Conservation (phyloP, 2,113 vertebrate species). For the Thalassarche chlororhynchos region DNA sequence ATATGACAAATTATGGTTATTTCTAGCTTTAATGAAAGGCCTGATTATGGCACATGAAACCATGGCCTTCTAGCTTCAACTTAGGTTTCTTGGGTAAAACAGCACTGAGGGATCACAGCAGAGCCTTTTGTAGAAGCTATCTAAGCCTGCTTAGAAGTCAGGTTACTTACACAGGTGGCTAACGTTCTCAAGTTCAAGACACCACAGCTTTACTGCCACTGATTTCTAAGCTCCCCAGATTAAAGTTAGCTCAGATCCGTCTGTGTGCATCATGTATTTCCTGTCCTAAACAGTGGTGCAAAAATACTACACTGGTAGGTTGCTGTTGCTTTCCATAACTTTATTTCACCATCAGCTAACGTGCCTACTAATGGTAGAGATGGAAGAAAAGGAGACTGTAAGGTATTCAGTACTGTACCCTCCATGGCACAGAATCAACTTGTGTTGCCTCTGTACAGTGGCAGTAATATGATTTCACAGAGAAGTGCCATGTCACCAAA, state of each 20-base stretch:
- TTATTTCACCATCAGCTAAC: not conserved
- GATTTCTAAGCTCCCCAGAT: not conserved
- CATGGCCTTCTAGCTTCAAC: not conserved
- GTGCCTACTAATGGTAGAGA: not conserved
- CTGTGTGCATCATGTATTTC: not conserved
- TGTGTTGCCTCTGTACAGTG: not conserved
- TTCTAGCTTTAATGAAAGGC: conserved; percentile 3
- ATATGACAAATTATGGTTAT: not conserved
- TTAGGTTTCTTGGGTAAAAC: not conserved
- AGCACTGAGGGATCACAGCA: not conserved
- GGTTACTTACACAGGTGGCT: not conserved
- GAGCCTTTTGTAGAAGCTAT: not conserved
- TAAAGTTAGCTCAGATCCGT: not conserved
- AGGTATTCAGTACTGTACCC: not conserved
- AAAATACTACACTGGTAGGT: not conserved
- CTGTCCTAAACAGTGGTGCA: not conserved
- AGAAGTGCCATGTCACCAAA: not conserved
- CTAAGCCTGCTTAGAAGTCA: not conserved
- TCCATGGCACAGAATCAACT: not conserved
- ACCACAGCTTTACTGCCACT: not conserved
- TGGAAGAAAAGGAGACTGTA: not conserved
- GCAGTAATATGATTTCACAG: not conserved
- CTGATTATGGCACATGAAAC: not conserved
- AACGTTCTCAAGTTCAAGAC: not conserved
- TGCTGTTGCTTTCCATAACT: not conserved